These are phyloP conservation scores for Neoseiulus cucumeris DNA, from an alignment of 1,140 invertebrate genomes.

Conservation along the genomic window DNA sequence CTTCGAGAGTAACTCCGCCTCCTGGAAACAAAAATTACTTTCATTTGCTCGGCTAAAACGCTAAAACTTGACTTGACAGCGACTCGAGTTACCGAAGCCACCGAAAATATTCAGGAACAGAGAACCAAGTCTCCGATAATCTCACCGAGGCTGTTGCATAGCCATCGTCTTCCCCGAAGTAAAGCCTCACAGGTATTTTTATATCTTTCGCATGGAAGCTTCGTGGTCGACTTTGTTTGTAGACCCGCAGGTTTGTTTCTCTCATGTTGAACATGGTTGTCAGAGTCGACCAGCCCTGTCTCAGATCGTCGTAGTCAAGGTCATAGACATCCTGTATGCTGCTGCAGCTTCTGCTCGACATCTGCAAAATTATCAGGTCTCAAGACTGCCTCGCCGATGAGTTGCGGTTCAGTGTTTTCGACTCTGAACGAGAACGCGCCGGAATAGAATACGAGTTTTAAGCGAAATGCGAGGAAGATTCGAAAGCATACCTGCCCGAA, in stretches of 20 bases:
- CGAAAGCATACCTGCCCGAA: neutral
- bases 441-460: no score
- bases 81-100: no score
- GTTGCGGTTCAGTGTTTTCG: no score
- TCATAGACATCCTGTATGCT: neutral
- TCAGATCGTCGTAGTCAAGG: neutral
- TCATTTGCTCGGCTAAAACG: no score
- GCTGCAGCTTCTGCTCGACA: neutral
- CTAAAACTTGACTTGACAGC: no score
- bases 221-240: neutral
- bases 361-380: neutral
- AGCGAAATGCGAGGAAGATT: no score
- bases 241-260: neutral
- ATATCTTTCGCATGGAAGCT: neutral
- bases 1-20: neutral
- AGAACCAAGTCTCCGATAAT: no score
- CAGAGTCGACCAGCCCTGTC: neutral
- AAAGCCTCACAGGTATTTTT: neutral
- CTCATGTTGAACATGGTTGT: neutral
- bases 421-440: no score
- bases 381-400: no score
- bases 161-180: neutral
- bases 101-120: no score
- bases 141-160: neutral
- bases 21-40: neutral